These are phyloP conservation scores for Pseudolaguvia tuberculata DNA, from an alignment of 2,113 vertebrate species.

Conservation along the genomic window DNA sequence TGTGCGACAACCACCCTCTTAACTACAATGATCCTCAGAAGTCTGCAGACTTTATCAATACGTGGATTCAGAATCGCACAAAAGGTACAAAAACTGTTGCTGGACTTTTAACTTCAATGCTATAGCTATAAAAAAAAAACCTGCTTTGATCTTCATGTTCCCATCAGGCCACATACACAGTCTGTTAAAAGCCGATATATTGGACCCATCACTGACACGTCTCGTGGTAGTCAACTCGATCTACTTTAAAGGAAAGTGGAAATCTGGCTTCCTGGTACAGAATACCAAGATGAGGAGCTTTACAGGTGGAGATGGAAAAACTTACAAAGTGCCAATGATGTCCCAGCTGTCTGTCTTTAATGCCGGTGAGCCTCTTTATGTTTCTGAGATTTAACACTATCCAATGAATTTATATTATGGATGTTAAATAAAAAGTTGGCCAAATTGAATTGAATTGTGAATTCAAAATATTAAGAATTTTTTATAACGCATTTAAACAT, in stretches of 20 bases:
- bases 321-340: constrained; percentile 87
- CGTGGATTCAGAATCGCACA: constrained; percentile 87
- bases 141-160: background rate
- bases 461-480: too few relatives aligned
- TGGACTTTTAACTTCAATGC: background rate
- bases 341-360: constrained; percentile 86
- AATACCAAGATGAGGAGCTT: constrained; percentile 86
- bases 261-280: constrained; percentile 83
- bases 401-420: too few relatives aligned
- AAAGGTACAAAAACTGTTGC: constrained; percentile 64
- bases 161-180: constrained; percentile 81
- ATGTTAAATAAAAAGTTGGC: too few relatives aligned
- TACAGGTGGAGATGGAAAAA: constrained; percentile 71
- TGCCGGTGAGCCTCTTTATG: constrained; percentile 72
- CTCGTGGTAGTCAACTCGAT: constrained; percentile 84
- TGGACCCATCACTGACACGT: constrained; percentile 73
- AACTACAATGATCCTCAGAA: constrained; percentile 73
- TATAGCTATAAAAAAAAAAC: background rate
- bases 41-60: constrained; percentile 80
- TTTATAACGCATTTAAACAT: too few relatives aligned
- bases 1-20: constrained; percentile 72
- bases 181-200: constrained; percentile 76
- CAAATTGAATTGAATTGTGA: too few relatives aligned
- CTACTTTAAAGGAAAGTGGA: constrained; percentile 95
- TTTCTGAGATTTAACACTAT: background rate